Conservation (phyloP, 2,888 invertebrate species). For the Artemia sp. region DNA sequence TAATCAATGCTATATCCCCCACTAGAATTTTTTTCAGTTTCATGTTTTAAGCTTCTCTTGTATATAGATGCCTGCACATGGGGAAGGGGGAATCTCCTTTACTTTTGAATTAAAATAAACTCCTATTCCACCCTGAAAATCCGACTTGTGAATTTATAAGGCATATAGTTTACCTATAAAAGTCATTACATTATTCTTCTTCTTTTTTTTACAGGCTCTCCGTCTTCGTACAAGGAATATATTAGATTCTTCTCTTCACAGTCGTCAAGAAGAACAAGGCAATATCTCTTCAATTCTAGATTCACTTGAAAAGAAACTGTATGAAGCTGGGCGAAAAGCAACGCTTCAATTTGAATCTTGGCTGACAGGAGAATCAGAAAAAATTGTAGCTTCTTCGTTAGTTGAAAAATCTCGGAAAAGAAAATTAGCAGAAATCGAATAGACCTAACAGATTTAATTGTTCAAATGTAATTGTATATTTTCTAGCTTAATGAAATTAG, state of each 20-base stretch:
- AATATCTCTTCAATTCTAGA: background rate
- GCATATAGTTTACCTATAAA: too few relatives aligned
- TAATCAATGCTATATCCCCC: too few relatives aligned
- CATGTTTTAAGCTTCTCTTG: too few relatives aligned
- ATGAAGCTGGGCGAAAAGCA: conserved; percentile 11
- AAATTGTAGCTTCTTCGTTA: background rate
- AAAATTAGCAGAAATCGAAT: background rate
- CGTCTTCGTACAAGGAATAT: conserved; percentile 3
- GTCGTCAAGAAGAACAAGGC: background rate
- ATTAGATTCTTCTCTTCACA: background rate
- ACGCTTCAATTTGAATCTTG: background rate
- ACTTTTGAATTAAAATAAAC: too few relatives aligned
- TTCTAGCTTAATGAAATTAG: too few relatives aligned
- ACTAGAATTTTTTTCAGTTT: too few relatives aligned
- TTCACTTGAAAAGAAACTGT: background rate
- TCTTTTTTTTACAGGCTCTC: background rate
- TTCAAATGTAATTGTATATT: too few relatives aligned
- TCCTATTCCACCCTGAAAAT: too few relatives aligned
- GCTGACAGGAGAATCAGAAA: conserved; percentile 1
- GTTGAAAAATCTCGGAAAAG: conserved; percentile 6
- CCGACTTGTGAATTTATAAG: too few relatives aligned
- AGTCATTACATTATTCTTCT: background rate
- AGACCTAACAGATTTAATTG: background rate
- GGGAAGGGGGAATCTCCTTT: too few relatives aligned
- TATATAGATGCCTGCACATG: too few relatives aligned